Base-by-base conservation (phyloP, 2,797 vertebrate genomes). In the Malacoraja senta region DNA sequence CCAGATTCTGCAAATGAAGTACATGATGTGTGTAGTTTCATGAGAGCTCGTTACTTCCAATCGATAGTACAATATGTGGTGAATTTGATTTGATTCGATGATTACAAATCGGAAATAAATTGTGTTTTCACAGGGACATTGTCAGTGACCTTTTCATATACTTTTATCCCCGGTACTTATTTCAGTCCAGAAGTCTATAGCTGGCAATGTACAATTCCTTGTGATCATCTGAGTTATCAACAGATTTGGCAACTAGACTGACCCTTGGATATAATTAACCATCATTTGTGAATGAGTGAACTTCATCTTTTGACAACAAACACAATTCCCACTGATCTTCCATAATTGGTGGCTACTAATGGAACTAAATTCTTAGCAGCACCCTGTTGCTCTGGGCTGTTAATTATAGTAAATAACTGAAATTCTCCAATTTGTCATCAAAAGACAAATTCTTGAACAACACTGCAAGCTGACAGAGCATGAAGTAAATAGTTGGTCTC, bases 291-390 rank as follows among this genome's bases (percentile, higher is more conserved):
- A 83, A 58, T 8, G 78, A 53, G 80, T 35, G n/a, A 13, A 61
- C 58, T 32, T 68, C 19, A 68, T 35, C n/a, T 32, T 68, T 21
- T 88, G 61, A 88, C 63, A 68, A 88, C 32, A 63, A 35, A 35
- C 84, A 68, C n/a, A 88, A 88, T 88, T 8, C n/a, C n/a, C 17
- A 29, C n/a, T 88, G 63, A 68, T 88, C 63, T 88, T 74, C n/a
- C 63, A 88, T 88, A 35, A 88, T 88, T 88, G 68, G 65, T 88
- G 84, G 21, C 63, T 21, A 35, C n/a, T 35, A 68, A 68, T 88
- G 63, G 24, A 88, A 68, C n/a, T 24, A 63, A 88, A 88, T 88
- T 88, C 17, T 88, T n/a, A 88, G 63, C 32, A 88, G 9, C 32
- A 21, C 61, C 63, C 65, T 68, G 61, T 68, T 88, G 84, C 38